These are phyloP conservation scores for Diadegma fenestrale DNA, from an alignment of 2,888 invertebrate genomes.

Conservation along the genomic window DNA sequence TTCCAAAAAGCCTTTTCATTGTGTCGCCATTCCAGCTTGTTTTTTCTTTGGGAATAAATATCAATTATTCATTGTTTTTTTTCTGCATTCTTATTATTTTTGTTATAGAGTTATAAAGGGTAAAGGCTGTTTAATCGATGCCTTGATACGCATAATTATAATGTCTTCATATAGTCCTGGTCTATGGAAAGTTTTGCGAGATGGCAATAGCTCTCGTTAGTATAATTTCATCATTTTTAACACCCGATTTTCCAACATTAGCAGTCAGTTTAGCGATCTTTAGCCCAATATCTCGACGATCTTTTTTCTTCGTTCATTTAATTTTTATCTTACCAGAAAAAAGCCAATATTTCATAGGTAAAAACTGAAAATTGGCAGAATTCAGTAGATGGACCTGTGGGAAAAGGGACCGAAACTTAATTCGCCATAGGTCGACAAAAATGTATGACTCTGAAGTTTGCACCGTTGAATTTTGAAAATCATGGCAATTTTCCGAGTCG, in stretches of 20 bases:
- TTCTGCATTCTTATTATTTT: slow-evolving; percentile 16
- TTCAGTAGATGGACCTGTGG: slow-evolving; percentile 26
- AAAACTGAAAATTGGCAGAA: slow-evolving; percentile 11
- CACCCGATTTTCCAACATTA: slow-evolving; percentile 35
- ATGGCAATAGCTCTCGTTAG: slow-evolving; percentile 54
- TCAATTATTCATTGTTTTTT: slow-evolving; percentile 56
- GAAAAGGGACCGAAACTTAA: slow-evolving; percentile 33
- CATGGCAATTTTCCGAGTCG: too few relatives aligned
- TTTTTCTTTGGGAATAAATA: slow-evolving; percentile 64
- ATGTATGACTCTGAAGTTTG: too few relatives aligned
- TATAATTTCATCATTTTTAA: slow-evolving; percentile 46
- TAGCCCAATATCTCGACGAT: slow-evolving; percentile 29
- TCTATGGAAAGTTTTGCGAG: slow-evolving; percentile 67
- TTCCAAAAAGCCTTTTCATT: slow-evolving; percentile 50
- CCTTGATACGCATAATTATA: slow-evolving; percentile 62
- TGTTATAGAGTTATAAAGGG: slow-evolving; percentile 58
- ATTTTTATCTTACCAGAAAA: slow-evolving; percentile 27
- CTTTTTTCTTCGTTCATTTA: neutral
- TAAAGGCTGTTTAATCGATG: slow-evolving; percentile 58
- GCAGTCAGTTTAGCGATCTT: slow-evolving; percentile 5
- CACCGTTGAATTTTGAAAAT: too few relatives aligned
- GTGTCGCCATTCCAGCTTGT: slow-evolving; percentile 57
- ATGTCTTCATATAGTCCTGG: slow-evolving; percentile 56
- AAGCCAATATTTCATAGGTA: slow-evolving; percentile 10
- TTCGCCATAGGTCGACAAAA: slow-evolving; percentile 12